Conservation (phyloP, 2,113 vertebrate species). For the Rhinichthys klamathensis region DNA sequence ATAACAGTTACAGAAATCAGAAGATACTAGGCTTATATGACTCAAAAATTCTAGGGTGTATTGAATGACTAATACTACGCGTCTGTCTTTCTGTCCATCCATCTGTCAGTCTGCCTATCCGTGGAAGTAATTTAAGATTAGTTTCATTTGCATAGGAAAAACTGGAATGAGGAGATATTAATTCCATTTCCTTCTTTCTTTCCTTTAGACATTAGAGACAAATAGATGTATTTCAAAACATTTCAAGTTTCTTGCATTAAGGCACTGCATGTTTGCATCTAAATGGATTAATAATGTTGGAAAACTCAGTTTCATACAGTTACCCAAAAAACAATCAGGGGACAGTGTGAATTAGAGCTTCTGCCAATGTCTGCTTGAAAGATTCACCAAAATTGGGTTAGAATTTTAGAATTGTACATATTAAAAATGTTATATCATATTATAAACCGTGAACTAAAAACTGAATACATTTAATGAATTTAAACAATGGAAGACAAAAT, state of each 20-base stretch:
- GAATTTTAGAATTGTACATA: not conserved
- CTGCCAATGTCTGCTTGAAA: not conserved
- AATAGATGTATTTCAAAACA: not conserved
- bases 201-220: slow-evolving; percentile 1
- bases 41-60: not conserved
- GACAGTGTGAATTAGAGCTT: not conserved
- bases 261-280: not conserved
- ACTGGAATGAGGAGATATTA: not conserved
- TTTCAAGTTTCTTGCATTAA: not conserved
- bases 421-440: not conserved
- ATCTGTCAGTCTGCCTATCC: not conserved
- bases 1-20: not conserved
- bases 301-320: not conserved
- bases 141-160: not conserved
- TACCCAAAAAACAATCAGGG: not conserved
- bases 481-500: not conserved
- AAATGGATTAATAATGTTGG: not conserved
- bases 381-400: not conserved
- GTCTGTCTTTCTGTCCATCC: not conserved
- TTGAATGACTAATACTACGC: not conserved
- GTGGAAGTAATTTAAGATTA: not conserved
- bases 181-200: not conserved
- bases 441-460: not conserved
- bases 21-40: not conserved
- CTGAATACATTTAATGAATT: not conserved